A percentile compares a stretch with the other conserved stretches of the same genome.
These are phyloP conservation scores for Telmatherina bonti DNA, from an alignment of 2,797 vertebrate genomes.

Conservation along the genomic window DNA sequence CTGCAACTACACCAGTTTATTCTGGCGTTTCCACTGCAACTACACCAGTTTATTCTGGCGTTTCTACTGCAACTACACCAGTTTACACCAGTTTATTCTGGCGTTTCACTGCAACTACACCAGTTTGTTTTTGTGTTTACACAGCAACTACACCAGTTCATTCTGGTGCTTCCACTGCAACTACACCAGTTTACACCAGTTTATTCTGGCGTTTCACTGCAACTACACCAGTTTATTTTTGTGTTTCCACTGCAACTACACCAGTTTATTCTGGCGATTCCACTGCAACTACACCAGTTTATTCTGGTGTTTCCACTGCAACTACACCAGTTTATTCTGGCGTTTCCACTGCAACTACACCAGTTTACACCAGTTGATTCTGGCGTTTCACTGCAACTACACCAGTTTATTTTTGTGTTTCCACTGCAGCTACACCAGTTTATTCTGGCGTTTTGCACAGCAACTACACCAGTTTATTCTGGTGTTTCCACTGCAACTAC, in stretches of 20 bases:
- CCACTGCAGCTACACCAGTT: background rate
- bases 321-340: slow-evolving; percentile 3
- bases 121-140: slow-evolving; percentile 30
- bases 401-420: slow-evolving; percentile 12
- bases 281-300: background rate
- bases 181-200: background rate
- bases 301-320: slow-evolving; percentile 8
- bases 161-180: slow-evolving; percentile 6
- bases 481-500: background rate
- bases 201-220: slow-evolving; percentile 22
- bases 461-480: background rate
- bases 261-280: no score
- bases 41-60: slow-evolving; percentile 15
- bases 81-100: no score
- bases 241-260: no score
- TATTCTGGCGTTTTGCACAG: slow-evolving; percentile 20
- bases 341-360: background rate
- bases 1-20: background rate
- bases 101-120: background rate
- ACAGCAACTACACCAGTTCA: background rate
- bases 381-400: slow-evolving; percentile 4
- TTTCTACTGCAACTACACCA: background rate
- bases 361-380: no score
- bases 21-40: slow-evolving; percentile 3
- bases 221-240: background rate